Percentiles rank a stretch among this genome's conserved stretches.
Evolutionary conservation across 2,888 invertebrate genomes (phyloP).

Genomic region (Tiphia femorata): DNA sequence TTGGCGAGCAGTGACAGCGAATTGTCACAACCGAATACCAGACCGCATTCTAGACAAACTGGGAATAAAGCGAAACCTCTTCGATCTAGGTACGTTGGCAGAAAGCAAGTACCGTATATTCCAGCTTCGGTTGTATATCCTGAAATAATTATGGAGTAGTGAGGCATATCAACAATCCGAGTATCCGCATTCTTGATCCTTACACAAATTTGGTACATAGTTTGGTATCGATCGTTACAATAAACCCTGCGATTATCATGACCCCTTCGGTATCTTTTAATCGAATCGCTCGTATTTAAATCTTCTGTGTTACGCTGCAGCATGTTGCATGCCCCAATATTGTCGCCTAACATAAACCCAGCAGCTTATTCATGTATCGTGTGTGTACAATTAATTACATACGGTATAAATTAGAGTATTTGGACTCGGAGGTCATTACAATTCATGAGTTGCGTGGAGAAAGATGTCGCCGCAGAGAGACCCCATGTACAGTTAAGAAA

Average conservation of each 20-base stretch:
- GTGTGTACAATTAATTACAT: too few species aligned
- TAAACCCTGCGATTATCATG: neutral
- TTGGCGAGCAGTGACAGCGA: constrained; percentile 73
- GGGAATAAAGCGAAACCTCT: constrained; percentile 51
- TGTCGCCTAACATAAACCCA: too few species aligned
- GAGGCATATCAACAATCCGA: neutral
- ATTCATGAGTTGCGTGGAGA: too few species aligned
- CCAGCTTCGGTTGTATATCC: constrained; percentile 11
- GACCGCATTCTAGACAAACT: constrained; percentile 63
- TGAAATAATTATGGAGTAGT: too few species aligned
- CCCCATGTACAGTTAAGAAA: neutral
- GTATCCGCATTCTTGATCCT: too few species aligned
- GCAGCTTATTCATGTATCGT: too few species aligned
- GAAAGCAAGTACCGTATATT: constrained; percentile 14
- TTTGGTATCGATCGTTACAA: too few species aligned
- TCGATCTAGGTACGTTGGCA: constrained; percentile 55
- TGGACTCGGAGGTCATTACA: too few species aligned
- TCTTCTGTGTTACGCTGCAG: constrained; percentile 39
- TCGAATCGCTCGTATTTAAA: too few species aligned
- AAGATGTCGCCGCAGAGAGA: constrained; percentile 5
- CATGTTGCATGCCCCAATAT: constrained; percentile 54
- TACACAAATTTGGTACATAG: too few species aligned
- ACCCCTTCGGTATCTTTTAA: too few species aligned
- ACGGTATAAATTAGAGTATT: too few species aligned
- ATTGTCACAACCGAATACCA: constrained; percentile 68